Evolutionary conservation across 53 echinoderm and acorn worm species (phyloP).

Genomic region (Arbacia lixula): DNA sequence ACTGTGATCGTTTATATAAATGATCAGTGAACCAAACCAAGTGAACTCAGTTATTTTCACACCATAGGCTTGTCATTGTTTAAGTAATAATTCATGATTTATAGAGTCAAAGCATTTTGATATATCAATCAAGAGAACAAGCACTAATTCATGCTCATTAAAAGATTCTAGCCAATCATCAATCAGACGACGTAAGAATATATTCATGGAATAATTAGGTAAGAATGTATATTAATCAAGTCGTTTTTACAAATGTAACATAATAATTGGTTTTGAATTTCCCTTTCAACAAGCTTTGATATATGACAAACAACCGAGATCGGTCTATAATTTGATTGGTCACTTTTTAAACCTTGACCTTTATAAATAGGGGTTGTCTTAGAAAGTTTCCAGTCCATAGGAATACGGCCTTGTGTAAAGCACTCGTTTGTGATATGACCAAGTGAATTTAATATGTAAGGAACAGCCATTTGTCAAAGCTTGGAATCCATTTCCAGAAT

Average conservation of each 20-base stretch:
- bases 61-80: not conserved
- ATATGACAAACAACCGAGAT: slow-evolving; percentile 26
- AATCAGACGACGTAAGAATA: slow-evolving; percentile 6
- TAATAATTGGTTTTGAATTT: not conserved
- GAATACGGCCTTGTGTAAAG: too few relatives aligned
- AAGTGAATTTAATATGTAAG: too few relatives aligned
- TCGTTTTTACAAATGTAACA: not conserved
- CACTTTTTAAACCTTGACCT: not conserved
- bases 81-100: slow-evolving; percentile 15
- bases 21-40: slow-evolving; percentile 3
- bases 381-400: slow-evolving; percentile 26
- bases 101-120: slow-evolving; percentile 29
- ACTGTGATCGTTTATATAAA: not conserved
- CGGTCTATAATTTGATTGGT: not conserved
- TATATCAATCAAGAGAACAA: not conserved
- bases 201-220: not conserved
- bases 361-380: slow-evolving; percentile 10
- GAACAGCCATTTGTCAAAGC: too few relatives aligned
- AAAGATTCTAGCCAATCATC: slow-evolving; percentile 21
- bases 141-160: slow-evolving; percentile 11
- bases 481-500: too few relatives aligned
- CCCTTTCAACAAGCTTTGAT: not conserved
- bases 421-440: too few relatives aligned
- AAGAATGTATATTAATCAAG: not conserved
- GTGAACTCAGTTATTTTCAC: not conserved